phyloP scores from a whole-genome alignment of 2,113 vertebrate species.

The Oryzias celebensis region DNA sequence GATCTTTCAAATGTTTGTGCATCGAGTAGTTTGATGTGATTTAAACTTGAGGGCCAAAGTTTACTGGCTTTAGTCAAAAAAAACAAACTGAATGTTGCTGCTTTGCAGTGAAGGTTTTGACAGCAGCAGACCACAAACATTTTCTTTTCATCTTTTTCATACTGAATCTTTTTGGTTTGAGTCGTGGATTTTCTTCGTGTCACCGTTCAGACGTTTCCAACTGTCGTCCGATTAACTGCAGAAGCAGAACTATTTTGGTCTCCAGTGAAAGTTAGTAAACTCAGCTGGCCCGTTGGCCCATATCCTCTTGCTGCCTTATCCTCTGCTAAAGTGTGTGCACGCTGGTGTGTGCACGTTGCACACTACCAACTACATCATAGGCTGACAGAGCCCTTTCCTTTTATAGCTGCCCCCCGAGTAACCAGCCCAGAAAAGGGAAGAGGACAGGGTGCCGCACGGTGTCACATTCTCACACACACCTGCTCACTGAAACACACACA shows the following conservation, averaged over 20 bases:
- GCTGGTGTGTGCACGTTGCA: slow-evolving; percentile 31
- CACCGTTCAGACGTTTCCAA: no score
- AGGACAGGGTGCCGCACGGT: slow-evolving; percentile 59
- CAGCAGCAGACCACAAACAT: no score
- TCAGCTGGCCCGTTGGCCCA: slow-evolving; percentile 69
- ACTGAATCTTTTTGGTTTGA: no score
- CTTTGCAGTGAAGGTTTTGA: no score
- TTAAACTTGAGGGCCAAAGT: no score
- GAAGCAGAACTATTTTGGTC: slow-evolving; percentile 65
- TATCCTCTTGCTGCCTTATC: slow-evolving; percentile 64
- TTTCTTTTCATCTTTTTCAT: no score
- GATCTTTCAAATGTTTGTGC: no score
- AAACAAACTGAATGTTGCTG: no score
- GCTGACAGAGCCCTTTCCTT: slow-evolving; percentile 77
- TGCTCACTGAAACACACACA: slow-evolving; percentile 41
- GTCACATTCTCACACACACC: slow-evolving; percentile 60
- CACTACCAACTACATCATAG: slow-evolving; percentile 67
- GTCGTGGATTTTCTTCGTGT: no score
- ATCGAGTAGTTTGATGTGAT: no score
- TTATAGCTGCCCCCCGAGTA: slow-evolving; percentile 73
- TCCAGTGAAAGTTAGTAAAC: slow-evolving; percentile 74
- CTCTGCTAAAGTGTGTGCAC: slow-evolving; percentile 30
- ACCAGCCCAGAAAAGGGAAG: slow-evolving; percentile 79
- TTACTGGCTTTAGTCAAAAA: no score
- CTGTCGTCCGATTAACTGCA: no score